These are phyloP conservation scores for Cyprinodon variegatus DNA, from an alignment of 2,113 vertebrate species.

Conservation along the genomic window DNA sequence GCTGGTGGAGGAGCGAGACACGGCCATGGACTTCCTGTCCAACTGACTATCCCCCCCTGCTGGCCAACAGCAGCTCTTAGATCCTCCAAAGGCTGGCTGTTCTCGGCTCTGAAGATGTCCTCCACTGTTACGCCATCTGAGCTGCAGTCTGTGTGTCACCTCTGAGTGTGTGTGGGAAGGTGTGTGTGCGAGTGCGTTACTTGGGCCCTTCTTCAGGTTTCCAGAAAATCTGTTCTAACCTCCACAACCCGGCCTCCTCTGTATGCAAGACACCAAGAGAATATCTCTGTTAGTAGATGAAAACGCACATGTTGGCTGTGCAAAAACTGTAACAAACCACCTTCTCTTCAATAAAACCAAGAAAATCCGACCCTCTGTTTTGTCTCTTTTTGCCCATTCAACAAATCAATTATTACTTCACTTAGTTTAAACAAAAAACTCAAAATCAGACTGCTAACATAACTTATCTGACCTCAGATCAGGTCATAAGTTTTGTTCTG, in stretches of 20 bases:
- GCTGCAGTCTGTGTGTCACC: slow-evolving; percentile 36
- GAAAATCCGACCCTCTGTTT: slow-evolving; percentile 3
- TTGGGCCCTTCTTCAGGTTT: slow-evolving; percentile 54
- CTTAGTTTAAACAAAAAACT: no score
- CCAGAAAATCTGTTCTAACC: slow-evolving; percentile 37
- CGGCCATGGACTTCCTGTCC: slow-evolving; percentile 90
- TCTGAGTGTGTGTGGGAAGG: slow-evolving; percentile 19
- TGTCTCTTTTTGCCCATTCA: no score
- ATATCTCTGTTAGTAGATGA: slow-evolving; percentile 50
- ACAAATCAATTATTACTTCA: no score
- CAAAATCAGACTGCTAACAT: no score
- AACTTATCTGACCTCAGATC: no score
- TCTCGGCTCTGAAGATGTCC: slow-evolving; percentile 84
- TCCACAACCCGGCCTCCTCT: slow-evolving; percentile 52
- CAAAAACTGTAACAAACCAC: slow-evolving; percentile 60
- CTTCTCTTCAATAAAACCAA: slow-evolving; percentile 67
- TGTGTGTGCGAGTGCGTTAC: slow-evolving; percentile 21
- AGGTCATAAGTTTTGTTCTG: background rate
- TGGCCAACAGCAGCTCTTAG: slow-evolving; percentile 51
- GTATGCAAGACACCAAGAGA: slow-evolving; percentile 18
- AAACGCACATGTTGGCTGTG: slow-evolving; percentile 52
- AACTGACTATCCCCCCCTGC: slow-evolving; percentile 82
- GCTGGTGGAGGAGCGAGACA: slow-evolving; percentile 91
- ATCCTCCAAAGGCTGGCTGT: slow-evolving; percentile 66
- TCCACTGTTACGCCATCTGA: slow-evolving; percentile 40